Conservation (phyloP, 2,113 vertebrate genomes). For the Sardina pilchardus region DNA sequence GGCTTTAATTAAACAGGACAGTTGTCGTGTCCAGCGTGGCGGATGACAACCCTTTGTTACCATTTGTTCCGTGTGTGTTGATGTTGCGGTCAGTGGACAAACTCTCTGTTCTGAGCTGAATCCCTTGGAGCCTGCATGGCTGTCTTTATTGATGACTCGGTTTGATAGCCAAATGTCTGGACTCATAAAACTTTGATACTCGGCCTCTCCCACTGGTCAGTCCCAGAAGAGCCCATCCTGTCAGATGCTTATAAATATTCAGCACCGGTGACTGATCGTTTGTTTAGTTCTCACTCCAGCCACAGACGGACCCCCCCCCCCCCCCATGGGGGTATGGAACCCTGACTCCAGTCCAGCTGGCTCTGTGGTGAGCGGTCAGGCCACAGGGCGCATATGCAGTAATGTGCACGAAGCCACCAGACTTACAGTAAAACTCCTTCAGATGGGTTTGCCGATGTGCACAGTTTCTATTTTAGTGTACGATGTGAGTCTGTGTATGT, state of each 20-base stretch:
- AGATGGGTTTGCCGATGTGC: neutral
- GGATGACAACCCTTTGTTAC: neutral
- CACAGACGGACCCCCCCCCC: neutral
- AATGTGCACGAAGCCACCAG: neutral
- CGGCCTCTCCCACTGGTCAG: neutral
- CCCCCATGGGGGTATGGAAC: neutral
- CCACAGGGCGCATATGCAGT: neutral
- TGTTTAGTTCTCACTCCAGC: constrained; percentile 20
- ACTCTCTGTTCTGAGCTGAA: neutral
- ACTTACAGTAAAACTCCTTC: neutral
- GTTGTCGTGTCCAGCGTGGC: neutral
- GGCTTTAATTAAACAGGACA: neutral
- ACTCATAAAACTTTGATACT: constrained; percentile 11
- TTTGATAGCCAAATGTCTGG: neutral
- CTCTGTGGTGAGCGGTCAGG: neutral
- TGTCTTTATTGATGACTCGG: neutral
- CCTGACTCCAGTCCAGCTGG: neutral
- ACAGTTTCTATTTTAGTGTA: neutral
- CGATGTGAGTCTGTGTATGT: neutral
- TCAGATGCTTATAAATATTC: constrained; percentile 31
- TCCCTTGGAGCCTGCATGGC: neutral
- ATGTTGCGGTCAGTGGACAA: neutral
- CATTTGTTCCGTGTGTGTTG: neutral
- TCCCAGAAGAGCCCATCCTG: neutral
- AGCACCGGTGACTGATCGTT: neutral